Percentiles rank a stretch among this genome's conserved stretches.
Evolutionary conservation across 1,140 invertebrate species (phyloP).

Genomic region (Drosophila pruinosa): DNA sequence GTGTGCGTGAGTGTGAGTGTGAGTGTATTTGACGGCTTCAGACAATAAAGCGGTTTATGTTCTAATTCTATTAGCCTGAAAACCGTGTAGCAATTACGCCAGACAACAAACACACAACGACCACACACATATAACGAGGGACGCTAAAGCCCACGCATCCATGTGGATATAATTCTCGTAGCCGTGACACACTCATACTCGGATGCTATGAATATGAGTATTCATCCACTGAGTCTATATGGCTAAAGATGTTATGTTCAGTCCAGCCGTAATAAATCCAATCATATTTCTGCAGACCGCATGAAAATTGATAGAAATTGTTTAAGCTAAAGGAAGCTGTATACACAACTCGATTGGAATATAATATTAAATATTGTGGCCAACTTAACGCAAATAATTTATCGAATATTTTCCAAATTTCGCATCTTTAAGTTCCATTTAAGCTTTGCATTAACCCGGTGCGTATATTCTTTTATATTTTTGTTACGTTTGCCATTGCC

Average conservation of each 20-base stretch:
- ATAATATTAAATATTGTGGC: no score
- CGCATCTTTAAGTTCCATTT: not conserved
- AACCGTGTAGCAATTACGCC: slow-evolving; percentile 66
- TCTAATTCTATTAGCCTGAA: slow-evolving; percentile 75
- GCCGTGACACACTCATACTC: slow-evolving; percentile 1
- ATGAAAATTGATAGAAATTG: slow-evolving; percentile 32
- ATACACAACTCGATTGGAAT: no score
- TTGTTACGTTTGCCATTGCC: slow-evolving; percentile 30
- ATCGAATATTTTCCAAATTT: no score
- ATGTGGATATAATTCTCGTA: slow-evolving; percentile 35
- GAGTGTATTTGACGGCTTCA: slow-evolving; percentile 20
- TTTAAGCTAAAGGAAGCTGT: not conserved
- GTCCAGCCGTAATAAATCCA: slow-evolving; percentile 31
- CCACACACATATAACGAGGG: slow-evolving; percentile 10
- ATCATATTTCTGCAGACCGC: slow-evolving; percentile 31
- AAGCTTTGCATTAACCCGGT: slow-evolving; percentile 46
- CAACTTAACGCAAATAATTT: no score
- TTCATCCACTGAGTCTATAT: slow-evolving; percentile 11
- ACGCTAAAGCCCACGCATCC: slow-evolving; percentile 10
- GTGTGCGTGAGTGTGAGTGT: slow-evolving; percentile 1
- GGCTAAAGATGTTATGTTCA: slow-evolving; percentile 29
- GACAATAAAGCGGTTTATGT: slow-evolving; percentile 76
- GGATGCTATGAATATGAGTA: not conserved
- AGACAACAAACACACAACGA: slow-evolving; percentile 37
- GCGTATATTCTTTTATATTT: not conserved